phyloP scores from a whole-genome alignment of 1,140 invertebrate species.

The Wiebesia pumilae region DNA sequence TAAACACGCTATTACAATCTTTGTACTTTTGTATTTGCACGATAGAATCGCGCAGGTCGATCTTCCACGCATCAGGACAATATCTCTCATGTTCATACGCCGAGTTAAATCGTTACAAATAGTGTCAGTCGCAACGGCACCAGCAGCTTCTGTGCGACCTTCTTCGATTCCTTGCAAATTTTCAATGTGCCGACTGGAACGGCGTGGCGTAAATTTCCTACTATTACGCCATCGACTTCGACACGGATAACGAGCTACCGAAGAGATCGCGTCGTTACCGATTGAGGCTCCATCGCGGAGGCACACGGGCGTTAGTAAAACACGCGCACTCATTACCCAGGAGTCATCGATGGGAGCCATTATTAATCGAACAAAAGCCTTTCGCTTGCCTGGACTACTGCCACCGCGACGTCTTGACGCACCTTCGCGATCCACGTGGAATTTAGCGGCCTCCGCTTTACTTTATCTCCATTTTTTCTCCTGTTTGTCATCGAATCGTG shows the following conservation, averaged over 20 bases:
- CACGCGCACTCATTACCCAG: neutral
- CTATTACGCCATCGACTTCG: too few species aligned
- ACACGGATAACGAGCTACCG: too few species aligned
- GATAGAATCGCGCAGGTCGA: too few species aligned
- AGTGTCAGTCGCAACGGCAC: too few species aligned
- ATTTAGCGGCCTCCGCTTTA: neutral
- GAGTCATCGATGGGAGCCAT: neutral
- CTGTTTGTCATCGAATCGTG: too few species aligned
- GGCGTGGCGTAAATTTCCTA: neutral
- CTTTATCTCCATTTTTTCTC: too few species aligned
- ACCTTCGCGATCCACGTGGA: neutral
- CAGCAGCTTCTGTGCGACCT: neutral
- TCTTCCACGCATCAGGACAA: too few species aligned
- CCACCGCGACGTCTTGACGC: neutral
- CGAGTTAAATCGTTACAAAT: neutral
- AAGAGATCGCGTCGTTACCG: too few species aligned
- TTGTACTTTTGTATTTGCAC: neutral
- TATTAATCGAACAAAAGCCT: constrained; percentile 49
- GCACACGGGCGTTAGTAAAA: neutral
- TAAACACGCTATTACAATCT: neutral
- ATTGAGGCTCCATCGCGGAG: neutral
- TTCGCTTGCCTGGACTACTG: constrained; percentile 32
- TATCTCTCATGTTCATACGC: neutral
- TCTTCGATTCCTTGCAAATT: neutral
- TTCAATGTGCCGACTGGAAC: neutral